A percentile compares a stretch with the other conserved stretches of the same genome.
These are phyloP conservation scores for Mantis religiosa DNA, from an alignment of 2,888 invertebrate genomes.

Conservation along the genomic window DNA sequence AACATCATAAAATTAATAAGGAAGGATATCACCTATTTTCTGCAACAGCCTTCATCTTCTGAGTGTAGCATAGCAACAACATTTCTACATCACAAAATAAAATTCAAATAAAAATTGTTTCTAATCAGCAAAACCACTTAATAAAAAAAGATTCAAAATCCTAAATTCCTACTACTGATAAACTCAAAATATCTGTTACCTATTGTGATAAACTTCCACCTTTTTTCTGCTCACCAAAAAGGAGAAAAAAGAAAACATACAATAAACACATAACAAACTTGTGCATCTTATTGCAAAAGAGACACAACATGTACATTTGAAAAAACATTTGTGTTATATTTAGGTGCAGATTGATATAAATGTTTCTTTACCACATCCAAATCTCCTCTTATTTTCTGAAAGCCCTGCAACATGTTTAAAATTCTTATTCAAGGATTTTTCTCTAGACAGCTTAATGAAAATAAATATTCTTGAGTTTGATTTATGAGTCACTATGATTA, in stretches of 20 bases:
- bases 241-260: not conserved
- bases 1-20: no score
- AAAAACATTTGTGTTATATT: not conserved
- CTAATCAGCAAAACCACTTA: not conserved
- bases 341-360: not conserved
- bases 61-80: not conserved
- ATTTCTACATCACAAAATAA: not conserved
- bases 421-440: not conserved
- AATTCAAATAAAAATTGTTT: not conserved
- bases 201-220: not conserved
- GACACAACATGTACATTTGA: not conserved
- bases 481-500: no score
- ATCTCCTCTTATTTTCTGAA: constrained; percentile 50
- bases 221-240: not conserved
- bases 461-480: no score
- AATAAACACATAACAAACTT: not conserved
- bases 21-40: not conserved
- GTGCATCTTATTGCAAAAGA: not conserved
- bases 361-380: constrained; percentile 48
- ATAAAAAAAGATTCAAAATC: not conserved
- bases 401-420: constrained; percentile 44
- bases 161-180: not conserved
- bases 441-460: no score
- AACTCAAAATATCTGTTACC: not conserved
- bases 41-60: not conserved